A percentile compares a stretch with the other conserved stretches of the same genome.
These are phyloP conservation scores for Aphelinus certus DNA, from an alignment of 1,140 invertebrate genomes.

Conservation along the genomic window DNA sequence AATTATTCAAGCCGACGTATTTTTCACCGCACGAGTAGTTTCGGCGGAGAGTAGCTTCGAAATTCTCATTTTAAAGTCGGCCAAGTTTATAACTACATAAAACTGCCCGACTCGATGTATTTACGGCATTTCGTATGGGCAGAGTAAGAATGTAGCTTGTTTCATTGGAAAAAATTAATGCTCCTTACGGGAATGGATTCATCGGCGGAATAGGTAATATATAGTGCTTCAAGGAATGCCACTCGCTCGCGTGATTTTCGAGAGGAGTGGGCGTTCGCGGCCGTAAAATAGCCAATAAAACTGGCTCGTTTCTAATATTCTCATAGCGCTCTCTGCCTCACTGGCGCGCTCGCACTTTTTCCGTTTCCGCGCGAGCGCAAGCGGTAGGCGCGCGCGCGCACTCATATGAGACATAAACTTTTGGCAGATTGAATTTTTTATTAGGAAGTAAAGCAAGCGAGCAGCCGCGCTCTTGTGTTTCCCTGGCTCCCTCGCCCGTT, in stretches of 20 bases:
- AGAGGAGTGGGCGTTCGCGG: slow-evolving; percentile 36
- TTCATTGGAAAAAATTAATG: slow-evolving; percentile 6
- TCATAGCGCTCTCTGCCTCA: neutral
- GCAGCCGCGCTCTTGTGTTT: neutral
- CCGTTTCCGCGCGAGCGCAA: slow-evolving; percentile 4
- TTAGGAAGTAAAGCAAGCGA: slow-evolving; percentile 24
- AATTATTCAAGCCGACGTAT: too few species aligned
- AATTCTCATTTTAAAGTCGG: neutral
- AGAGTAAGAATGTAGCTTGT: neutral
- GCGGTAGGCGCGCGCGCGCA: slow-evolving; percentile 16
- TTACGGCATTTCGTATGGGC: neutral
- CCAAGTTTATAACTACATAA: neutral
- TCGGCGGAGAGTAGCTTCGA: too few species aligned
- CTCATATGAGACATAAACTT: slow-evolving; percentile 50
- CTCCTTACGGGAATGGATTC: slow-evolving; percentile 6
- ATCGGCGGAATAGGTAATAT: neutral
- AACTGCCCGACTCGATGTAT: neutral
- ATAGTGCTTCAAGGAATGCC: neutral
- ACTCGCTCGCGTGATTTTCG: slow-evolving; percentile 17
- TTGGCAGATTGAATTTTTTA: slow-evolving; percentile 55
- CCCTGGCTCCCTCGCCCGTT: neutral
- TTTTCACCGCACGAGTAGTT: too few species aligned
- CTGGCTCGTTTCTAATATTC: slow-evolving; percentile 55
- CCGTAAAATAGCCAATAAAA: slow-evolving; percentile 55
- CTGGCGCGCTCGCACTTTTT: slow-evolving; percentile 16